A percentile compares a stretch with the other conserved stretches of the same genome.
Evolutionary conservation across 2,797 vertebrate genomes (phyloP).

Genomic region (Rhadinocentrus ornatus): DNA sequence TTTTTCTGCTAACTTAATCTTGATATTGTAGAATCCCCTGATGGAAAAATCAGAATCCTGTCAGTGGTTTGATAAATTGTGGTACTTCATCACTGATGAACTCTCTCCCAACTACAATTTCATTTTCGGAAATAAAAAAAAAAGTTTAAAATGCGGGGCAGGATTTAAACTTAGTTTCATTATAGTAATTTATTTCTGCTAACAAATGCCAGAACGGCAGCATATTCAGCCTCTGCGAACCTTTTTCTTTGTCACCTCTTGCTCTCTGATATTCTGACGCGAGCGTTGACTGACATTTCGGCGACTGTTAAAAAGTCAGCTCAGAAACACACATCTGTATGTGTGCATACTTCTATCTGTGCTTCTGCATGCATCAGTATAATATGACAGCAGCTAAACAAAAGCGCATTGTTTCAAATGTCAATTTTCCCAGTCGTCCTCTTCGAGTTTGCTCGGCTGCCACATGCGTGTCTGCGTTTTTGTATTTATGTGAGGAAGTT

Average conservation of each 20-base stretch:
- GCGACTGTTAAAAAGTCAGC: slow-evolving; percentile 42
- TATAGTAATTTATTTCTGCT: slow-evolving; percentile 15
- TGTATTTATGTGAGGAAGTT: not conserved
- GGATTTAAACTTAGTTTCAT: not conserved
- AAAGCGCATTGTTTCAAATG: slow-evolving; percentile 75
- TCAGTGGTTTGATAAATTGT: not conserved
- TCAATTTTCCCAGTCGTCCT: slow-evolving; percentile 61
- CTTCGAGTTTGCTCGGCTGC: slow-evolving; percentile 24
- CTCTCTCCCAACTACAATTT: too few species aligned
- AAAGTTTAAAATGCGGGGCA: not conserved
- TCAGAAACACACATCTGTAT: slow-evolving; percentile 14
- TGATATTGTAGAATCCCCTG: not conserved
- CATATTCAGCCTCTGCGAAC: not conserved
- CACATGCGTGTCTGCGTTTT: slow-evolving; percentile 9
- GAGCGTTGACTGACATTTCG: slow-evolving; percentile 55
- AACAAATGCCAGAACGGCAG: slow-evolving; percentile 20
- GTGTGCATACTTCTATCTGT: slow-evolving; percentile 22
- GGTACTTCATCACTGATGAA: not conserved
- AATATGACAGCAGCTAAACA: slow-evolving; percentile 61
- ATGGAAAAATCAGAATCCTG: not conserved
- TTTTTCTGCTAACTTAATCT: slow-evolving; percentile 4
- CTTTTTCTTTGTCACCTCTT: slow-evolving; percentile 47
- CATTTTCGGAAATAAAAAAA: not conserved
- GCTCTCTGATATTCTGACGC: slow-evolving; percentile 33
- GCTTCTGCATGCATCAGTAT: slow-evolving; percentile 44